Evolutionary conservation across 2,797 vertebrate genomes (phyloP).

Genomic region (Sciurus carolinensis): DNA sequence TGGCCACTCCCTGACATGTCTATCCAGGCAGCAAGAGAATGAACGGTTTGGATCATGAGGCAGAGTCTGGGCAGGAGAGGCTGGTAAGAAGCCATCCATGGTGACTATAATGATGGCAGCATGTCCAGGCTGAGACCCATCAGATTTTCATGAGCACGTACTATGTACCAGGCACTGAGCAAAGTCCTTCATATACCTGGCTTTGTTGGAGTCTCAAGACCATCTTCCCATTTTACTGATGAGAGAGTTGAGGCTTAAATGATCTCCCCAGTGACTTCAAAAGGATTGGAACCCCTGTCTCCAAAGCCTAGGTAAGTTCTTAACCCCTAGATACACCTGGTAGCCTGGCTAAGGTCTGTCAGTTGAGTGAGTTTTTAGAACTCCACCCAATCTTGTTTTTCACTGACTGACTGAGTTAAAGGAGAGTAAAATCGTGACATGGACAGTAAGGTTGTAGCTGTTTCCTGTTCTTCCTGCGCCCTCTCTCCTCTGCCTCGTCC

Average conservation of each 20-base stretch:
- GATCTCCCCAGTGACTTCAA: background rate
- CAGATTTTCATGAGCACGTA: background rate
- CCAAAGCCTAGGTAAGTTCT: background rate
- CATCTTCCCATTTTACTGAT: background rate
- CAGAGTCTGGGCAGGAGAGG: background rate
- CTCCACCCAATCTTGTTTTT: background rate
- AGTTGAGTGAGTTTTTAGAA: background rate
- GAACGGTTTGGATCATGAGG: background rate
- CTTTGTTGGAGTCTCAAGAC: background rate
- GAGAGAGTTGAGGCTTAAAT: background rate
- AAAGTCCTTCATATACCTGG: too few relatives aligned
- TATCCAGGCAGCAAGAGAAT: background rate
- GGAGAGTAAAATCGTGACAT: accelerated
- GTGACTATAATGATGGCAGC: too few relatives aligned
- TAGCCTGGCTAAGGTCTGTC: background rate
- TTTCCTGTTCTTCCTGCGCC: background rate
- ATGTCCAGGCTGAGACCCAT: background rate
- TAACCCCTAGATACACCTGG: too few relatives aligned
- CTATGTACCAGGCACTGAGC: background rate
- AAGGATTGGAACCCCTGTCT: background rate
- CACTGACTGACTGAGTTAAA: accelerated
- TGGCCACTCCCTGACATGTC: background rate
- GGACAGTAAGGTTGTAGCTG: accelerated
- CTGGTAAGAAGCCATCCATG: background rate
- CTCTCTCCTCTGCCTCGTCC: background rate